phyloP scores from a whole-genome alignment of 2,113 vertebrate species.

The Myanophis thanlyinensis region DNA sequence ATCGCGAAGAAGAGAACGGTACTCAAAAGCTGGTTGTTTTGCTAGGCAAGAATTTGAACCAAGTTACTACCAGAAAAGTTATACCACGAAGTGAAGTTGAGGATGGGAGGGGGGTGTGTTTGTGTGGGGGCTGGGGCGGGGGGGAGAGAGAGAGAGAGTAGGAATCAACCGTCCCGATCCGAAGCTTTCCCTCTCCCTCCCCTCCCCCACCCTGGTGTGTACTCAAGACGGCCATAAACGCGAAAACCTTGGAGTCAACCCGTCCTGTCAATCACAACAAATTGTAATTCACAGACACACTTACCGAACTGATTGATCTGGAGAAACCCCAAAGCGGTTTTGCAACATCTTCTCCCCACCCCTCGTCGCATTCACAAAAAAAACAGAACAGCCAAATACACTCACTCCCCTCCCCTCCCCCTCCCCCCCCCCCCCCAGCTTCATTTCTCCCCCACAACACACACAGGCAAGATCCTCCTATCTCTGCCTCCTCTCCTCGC shows the following conservation, averaged over 20 bases:
- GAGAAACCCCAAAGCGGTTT: constrained; percentile 14
- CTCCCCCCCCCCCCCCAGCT: too few species aligned
- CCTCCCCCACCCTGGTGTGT: not conserved
- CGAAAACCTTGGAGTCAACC: not conserved
- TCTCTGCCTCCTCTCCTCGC: not conserved
- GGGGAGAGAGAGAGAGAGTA: too few species aligned
- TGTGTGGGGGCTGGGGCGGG: too few species aligned
- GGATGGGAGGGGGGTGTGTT: rapidly evolving
- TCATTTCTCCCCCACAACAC: not conserved
- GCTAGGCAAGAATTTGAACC: not conserved
- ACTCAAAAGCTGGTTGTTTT: not conserved
- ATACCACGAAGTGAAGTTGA: not conserved
- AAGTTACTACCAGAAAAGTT: constrained; percentile 18
- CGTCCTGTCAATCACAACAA: constrained; percentile 28
- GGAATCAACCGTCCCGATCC: not conserved
- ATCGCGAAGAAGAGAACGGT: not conserved
- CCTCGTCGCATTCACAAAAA: not conserved
- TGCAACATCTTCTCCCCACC: not conserved
- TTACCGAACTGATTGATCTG: constrained; percentile 15
- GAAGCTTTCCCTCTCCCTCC: not conserved
- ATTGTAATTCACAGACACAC: constrained; percentile 13
- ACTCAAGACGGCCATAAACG: constrained; percentile 3
- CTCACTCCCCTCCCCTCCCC: too few species aligned
- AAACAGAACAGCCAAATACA: not conserved
- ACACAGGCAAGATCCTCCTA: not conserved